Conservation (phyloP, 2,113 vertebrate species). For the Campylomormyrus tamandua region DNA sequence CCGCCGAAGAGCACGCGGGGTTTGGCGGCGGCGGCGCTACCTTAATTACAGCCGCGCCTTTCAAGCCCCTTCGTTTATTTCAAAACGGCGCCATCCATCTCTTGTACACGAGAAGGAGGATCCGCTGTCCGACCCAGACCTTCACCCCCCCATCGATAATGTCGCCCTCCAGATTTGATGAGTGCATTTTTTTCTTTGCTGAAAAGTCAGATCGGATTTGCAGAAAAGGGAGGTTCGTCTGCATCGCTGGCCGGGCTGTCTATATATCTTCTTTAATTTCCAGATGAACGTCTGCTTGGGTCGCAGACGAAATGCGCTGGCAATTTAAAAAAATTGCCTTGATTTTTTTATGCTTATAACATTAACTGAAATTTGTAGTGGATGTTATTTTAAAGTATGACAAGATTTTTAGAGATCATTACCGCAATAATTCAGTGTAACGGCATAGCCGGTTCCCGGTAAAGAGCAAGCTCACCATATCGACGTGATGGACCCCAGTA, state of each 20-base stretch:
- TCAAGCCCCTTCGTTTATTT: neutral
- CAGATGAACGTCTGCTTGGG: neutral
- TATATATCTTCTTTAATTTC: neutral
- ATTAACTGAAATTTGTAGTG: neutral
- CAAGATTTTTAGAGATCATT: neutral
- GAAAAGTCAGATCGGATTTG: neutral
- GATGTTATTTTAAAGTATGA: neutral
- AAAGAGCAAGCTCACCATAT: neutral
- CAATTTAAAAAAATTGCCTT: neutral
- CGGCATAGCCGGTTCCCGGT: neutral
- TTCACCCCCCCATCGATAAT: slow-evolving; percentile 13
- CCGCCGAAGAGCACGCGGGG: slow-evolving; percentile 30
- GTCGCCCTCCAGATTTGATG: neutral
- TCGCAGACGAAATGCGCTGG: neutral
- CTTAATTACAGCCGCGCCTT: slow-evolving; percentile 9
- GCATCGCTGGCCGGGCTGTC: neutral
- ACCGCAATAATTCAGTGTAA: neutral
- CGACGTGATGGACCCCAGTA: neutral
- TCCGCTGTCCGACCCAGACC: neutral
- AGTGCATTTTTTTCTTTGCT: neutral
- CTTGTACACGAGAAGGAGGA: neutral
- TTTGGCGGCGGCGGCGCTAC: slow-evolving; percentile 18
- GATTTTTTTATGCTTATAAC: neutral
- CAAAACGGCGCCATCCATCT: neutral
- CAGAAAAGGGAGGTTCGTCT: neutral